A percentile compares a stretch with the other conserved stretches of the same genome.
These are phyloP conservation scores for Anabas testudineus DNA, from an alignment of 2,797 vertebrate species.

Conservation along the genomic window DNA sequence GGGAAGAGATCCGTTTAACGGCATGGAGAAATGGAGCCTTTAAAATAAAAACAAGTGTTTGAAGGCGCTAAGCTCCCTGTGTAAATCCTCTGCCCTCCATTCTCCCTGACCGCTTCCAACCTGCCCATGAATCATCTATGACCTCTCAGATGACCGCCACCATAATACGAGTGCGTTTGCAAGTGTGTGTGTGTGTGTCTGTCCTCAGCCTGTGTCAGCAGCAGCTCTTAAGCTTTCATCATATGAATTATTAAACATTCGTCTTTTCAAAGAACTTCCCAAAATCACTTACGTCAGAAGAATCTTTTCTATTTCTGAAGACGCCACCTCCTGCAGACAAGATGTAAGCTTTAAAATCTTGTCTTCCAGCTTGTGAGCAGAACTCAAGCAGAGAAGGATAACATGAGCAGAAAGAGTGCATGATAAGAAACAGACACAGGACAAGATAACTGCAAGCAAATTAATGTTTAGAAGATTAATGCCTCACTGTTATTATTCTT, in stretches of 20 bases:
- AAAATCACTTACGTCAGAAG: constrained; percentile 32
- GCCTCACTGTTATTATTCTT: constrained; percentile 50
- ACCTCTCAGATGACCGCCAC: constrained; percentile 47
- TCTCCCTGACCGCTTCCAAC: constrained; percentile 34
- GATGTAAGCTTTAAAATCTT: constrained; percentile 40
- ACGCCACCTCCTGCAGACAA: constrained; percentile 41
- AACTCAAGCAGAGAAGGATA: constrained; percentile 39
- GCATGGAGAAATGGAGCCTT: constrained; percentile 70
- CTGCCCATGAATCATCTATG: constrained; percentile 57
- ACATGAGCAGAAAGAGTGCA: constrained; percentile 18
- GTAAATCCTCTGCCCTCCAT: constrained; percentile 60
- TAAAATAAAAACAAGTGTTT: constrained; percentile 74
- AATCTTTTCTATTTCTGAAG: constrained; percentile 29
- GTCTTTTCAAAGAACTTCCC: constrained; percentile 38
- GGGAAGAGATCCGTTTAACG: constrained; percentile 68
- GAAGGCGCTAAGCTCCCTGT: constrained; percentile 52
- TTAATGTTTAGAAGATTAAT: constrained; percentile 14
- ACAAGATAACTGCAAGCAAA: constrained; percentile 7
- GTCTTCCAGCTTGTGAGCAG: constrained; percentile 31
- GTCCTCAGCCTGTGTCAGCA: constrained; percentile 11
- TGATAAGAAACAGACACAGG: neutral
- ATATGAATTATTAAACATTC: constrained; percentile 63
- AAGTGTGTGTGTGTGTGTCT: constrained; percentile 5
- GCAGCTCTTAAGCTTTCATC: constrained; percentile 32
- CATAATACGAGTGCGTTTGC: constrained; percentile 15